Conservation (phyloP, 2,113 vertebrate species). For the Seriola rivoliana region DNA sequence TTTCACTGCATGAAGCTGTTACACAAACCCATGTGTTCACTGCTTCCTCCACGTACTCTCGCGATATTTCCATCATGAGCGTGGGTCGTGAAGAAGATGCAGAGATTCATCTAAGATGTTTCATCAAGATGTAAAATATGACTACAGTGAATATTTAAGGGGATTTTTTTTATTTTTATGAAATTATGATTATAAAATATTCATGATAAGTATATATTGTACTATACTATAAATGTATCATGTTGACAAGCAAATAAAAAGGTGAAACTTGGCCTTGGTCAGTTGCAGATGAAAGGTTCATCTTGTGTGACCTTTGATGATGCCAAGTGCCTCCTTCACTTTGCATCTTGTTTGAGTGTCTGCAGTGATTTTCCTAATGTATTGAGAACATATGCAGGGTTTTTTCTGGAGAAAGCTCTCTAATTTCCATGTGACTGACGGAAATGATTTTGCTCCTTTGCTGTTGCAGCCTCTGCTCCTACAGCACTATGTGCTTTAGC, state of each 20-base stretch:
- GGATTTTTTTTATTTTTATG: neutral
- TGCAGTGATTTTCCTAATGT: slow-evolving; percentile 84
- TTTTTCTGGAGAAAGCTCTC: slow-evolving; percentile 73
- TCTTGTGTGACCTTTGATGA: slow-evolving; percentile 42
- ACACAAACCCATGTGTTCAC: slow-evolving; percentile 44
- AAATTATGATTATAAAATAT: neutral
- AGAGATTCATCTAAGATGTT: neutral
- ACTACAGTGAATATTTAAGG: neutral
- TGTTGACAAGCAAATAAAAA: neutral
- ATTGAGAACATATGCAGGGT: slow-evolving; percentile 77
- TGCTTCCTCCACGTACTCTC: slow-evolving; percentile 60
- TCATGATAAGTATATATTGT: too few relatives aligned
- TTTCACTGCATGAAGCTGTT: slow-evolving; percentile 43
- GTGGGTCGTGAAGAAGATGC: too few relatives aligned
- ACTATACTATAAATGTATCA: too few relatives aligned
- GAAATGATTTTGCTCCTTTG: slow-evolving; percentile 53
- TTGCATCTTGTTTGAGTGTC: slow-evolving; percentile 86
- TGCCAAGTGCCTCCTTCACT: slow-evolving; percentile 51
- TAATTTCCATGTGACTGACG: slow-evolving; percentile 77
- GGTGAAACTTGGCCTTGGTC: neutral
- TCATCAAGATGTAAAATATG: neutral
- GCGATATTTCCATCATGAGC: slow-evolving; percentile 61
- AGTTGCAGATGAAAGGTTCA: neutral
- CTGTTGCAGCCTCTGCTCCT: slow-evolving; percentile 14
- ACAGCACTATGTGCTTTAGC: slow-evolving; percentile 44